Base-by-base conservation (phyloP, 2,113 vertebrate species). In the Gymnarchus niloticus region DNA sequence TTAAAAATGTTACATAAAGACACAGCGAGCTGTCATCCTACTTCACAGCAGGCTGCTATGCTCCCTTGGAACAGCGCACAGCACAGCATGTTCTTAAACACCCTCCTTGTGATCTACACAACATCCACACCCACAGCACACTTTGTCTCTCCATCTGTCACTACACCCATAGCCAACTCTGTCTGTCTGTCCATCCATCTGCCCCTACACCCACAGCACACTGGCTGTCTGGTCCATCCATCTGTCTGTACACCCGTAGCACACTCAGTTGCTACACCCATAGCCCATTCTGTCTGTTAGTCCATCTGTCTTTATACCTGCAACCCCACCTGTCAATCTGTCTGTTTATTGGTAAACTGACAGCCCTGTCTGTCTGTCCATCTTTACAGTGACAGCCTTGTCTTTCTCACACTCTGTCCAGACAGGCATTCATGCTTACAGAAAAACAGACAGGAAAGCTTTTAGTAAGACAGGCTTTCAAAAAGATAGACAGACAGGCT, bases 21-120 rank as follows among this genome's bases (percentile, higher is more conserved):
- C 44, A 78, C 44, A n/a, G 23, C 8, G 76, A 46, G 37, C 76
- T n/a, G 44, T 78, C 76, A 78, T 78, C 44, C 76, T 78, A 33
- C 46, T 37, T 78, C 23, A 78, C 44, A 78, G 44, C 44, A 78
- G 44, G 41, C 76, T 46, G 76, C 76, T 5, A 57, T 83, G 82
- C 57, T 56, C n/a, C 76, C 44, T 78, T 78, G 44, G 76, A 78
- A 48, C 44, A 37, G 23, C 14, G 76, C 37, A 6, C 23, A 78
- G 76, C 37, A 78, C 76, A 78, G 44, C 76, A 48, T 78, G 76
- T 78, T 78, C 76, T 3, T 19, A 48, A 78, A 78, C 37, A 78
- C 76, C 76, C 76, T 78, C 44, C 76, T 2, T 48, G 76, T 78
- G 76, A 78, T 78, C 76, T 44, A 78, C 41, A 78, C 17, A 78